Evolutionary conservation across 2,113 vertebrate genomes (phyloP).

Genomic region (Ciconia maguari): DNA sequence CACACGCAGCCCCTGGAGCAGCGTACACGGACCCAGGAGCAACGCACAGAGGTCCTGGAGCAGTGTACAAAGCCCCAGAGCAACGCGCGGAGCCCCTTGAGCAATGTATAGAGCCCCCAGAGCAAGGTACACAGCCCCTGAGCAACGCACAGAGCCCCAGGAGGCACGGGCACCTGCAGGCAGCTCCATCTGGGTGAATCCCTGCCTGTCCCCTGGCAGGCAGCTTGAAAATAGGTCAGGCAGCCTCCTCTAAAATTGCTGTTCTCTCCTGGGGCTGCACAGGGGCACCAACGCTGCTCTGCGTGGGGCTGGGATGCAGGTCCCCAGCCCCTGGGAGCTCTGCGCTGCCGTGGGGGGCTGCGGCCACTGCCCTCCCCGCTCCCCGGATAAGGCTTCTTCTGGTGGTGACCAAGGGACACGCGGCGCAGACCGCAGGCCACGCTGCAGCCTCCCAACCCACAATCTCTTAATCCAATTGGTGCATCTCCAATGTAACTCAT

Average conservation of each 20-base stretch:
- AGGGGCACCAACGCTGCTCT: neutral
- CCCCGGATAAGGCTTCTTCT: constrained; percentile 17
- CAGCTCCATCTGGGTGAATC: neutral
- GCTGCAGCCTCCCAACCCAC: constrained; percentile 17
- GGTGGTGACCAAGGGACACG: neutral
- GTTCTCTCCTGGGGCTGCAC: neutral
- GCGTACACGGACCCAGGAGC: neutral
- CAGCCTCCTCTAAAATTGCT: neutral
- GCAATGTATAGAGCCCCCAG: neutral
- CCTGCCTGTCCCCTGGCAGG: neutral
- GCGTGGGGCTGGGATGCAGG: neutral
- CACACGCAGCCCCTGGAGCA: neutral
- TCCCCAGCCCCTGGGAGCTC: neutral
- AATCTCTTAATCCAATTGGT: constrained; percentile 52
- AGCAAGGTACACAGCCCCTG: neutral
- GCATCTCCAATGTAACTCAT: constrained; percentile 17
- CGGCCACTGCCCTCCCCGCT: neutral
- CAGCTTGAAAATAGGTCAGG: neutral
- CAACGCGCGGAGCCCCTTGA: neutral
- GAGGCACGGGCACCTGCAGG: neutral
- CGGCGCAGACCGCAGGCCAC: accelerated
- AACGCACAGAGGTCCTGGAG: neutral
- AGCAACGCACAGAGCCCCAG: neutral
- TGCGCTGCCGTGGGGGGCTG: neutral
- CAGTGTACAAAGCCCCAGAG: no score